phyloP scores from a whole-genome alignment of 2,113 vertebrate genomes.

The Bettongia penicillata region DNA sequence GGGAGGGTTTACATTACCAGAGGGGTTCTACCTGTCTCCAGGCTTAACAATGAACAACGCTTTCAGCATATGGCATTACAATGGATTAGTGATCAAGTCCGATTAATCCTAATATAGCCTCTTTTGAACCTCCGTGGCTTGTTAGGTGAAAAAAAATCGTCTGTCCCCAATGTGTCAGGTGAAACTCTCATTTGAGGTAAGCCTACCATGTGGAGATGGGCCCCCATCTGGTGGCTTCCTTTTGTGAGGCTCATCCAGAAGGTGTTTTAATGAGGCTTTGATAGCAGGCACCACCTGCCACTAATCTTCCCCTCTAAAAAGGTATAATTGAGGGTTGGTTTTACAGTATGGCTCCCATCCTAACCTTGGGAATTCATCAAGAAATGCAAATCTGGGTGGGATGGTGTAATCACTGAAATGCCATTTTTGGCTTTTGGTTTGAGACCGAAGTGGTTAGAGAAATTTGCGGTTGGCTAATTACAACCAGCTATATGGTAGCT shows the following conservation, averaged over 20 bases:
- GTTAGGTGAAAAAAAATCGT: slow-evolving; percentile 81
- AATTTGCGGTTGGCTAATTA: slow-evolving; percentile 85
- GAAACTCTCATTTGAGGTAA: slow-evolving; percentile 85
- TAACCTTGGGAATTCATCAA: slow-evolving; percentile 86
- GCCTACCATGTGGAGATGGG: slow-evolving; percentile 84
- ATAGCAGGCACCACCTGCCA: slow-evolving; percentile 86
- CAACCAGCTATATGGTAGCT: slow-evolving; percentile 83
- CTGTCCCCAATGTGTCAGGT: slow-evolving; percentile 84
- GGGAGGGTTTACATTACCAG: slow-evolving; percentile 82
- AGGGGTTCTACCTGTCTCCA: slow-evolving; percentile 84
- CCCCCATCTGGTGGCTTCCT: slow-evolving; percentile 87
- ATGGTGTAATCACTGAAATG: slow-evolving; percentile 83
- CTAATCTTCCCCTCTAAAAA: slow-evolving; percentile 85
- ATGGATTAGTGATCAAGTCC: slow-evolving; percentile 84
- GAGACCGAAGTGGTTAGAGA: slow-evolving; percentile 79
- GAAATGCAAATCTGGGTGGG: slow-evolving; percentile 82
- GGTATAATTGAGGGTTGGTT: slow-evolving; percentile 85
- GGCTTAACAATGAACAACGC: slow-evolving; percentile 83
- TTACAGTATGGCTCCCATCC: slow-evolving; percentile 83
- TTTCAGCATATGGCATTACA: slow-evolving; percentile 85
- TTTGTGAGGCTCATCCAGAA: slow-evolving; percentile 88
- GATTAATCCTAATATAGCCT: slow-evolving; percentile 87
- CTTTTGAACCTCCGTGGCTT: slow-evolving; percentile 84
- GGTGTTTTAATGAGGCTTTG: slow-evolving; percentile 89
- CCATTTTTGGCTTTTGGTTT: slow-evolving; percentile 82